These are phyloP conservation scores for Cremastinae sp. DNA, from an alignment of 2,888 invertebrate species.

Conservation along the genomic window DNA sequence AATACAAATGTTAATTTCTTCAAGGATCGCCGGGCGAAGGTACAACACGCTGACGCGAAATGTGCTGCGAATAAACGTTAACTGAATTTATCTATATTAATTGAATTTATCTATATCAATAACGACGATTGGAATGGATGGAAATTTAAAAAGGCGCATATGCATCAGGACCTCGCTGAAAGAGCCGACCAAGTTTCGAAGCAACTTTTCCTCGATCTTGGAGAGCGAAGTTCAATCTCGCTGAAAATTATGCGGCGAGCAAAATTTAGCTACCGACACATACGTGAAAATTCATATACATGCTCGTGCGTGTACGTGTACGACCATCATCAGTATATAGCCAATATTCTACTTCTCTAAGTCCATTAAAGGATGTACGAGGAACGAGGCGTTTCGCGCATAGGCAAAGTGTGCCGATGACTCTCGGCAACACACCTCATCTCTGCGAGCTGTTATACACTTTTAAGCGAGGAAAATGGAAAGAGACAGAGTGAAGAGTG, in stretches of 20 bases:
- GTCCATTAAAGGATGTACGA: conserved; percentile 27
- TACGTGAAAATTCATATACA: too few species aligned
- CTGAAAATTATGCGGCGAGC: conserved; percentile 12
- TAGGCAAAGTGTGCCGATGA: conserved; percentile 12
- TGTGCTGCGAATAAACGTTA: too few species aligned
- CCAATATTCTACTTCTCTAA: conserved; percentile 25
- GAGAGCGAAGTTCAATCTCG: background rate
- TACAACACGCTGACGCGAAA: too few species aligned
- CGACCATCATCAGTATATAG: background rate
- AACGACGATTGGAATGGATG: too few species aligned
- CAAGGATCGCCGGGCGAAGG: too few species aligned
- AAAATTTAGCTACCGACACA: conserved; percentile 40
- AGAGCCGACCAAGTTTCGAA: conserved; percentile 22
- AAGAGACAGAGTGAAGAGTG: conserved; percentile 22
- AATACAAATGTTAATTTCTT: too few species aligned
- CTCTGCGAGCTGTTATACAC: conserved; percentile 40
- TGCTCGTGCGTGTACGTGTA: conserved; percentile 9
- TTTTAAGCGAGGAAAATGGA: conserved; percentile 21
- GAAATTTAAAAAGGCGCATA: too few species aligned
- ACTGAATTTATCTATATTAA: too few species aligned
- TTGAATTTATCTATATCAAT: too few species aligned
- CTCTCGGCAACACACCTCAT: conserved; percentile 34
- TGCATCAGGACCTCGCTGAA: background rate
- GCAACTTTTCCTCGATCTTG: conserved; percentile 21
- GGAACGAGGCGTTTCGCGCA: conserved; percentile 2